Evolutionary conservation across 2,113 vertebrate genomes (phyloP), one percentile per base, ranked within the genome.

Genomic region (Brienomyrus longianalis): DNA sequence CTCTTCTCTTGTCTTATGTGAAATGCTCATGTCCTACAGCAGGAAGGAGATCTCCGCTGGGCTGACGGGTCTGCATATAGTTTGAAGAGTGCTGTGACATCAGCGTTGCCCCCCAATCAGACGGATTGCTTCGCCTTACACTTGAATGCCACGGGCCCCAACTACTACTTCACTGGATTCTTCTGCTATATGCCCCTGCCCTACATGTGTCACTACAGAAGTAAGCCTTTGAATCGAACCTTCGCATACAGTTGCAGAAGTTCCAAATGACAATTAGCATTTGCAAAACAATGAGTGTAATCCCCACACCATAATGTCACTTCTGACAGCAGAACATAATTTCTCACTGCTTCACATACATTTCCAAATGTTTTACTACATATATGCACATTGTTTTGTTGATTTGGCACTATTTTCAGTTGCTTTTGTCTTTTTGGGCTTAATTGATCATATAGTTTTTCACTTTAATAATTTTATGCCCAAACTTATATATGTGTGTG

Each of bases 81-180:
- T 89, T 93, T 95, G 92, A 95, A 96, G 4, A 93, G 92, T 90
- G 88, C 87, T 31, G 62, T 88, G 91, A 91, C 93, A 23, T 94
- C 95, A 91, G 89, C 93, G 45, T 93, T 96, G 90, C 95, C 96
- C 85, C 92, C 94, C 93, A 96, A 95, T 90, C 95, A 97, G 89
- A 97, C 96, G 0, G 95, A 97, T 91, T 99, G 97, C 93, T 97
- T 96, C 85, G 96, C 97, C 88, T 95, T 98, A 84, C 97, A 97
- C 91, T 95, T 93, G 95, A 96, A 97, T 91, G 94, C 95, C 88
- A 94, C 93, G 3, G 96, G 96, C 52, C 93, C 92, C 59, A 95
- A 93, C 91, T 97, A 96, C 93, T 96, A 97, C 92, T 96, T 98
- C 88, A 95, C 95, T 70, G 94, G 95, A 45, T 97, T 98, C 93